Evolutionary conservation across 2,113 vertebrate species (phyloP), one percentile per base, ranked within the genome.

Genomic region (Zosterops japonicus): DNA sequence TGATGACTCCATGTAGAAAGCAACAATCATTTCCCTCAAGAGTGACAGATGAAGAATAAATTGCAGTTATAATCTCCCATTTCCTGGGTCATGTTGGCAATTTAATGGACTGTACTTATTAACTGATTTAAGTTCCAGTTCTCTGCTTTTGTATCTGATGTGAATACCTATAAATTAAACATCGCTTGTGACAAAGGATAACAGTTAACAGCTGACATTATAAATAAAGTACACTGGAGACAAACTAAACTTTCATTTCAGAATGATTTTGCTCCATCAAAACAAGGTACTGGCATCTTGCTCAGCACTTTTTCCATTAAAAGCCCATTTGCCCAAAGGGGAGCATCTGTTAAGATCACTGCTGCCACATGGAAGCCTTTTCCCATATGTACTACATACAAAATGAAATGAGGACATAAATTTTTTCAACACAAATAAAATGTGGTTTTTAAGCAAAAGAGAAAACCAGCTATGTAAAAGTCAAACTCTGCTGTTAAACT

Each of bases 1-100:
- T 92, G 95, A 97, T 96, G 93, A 93, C 41, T 96, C 78, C 84
- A 31, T 68, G 47, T 84, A 78, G 90, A 90, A 95, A 94, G 35
- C 46, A 96, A 49, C 78, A 75, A 25, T 57, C 46, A 44, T 86
- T 85, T 77, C 28, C 36, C 36, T 79, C 39, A 75, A 79, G 60
- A 95, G 56, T 83, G 93, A 78, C 33, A 67, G 41, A 41, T 64
- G 67, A 96, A 80, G 72, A 95, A 95, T 90, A 97, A 70, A 7
- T 47, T 74, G 53, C 75, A 92, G 41, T 65, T 77, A 63, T 78
- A 53, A 59, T 59, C 67, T 90, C 29, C 20, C 8, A 31, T 91
- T 94, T 47, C 84, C 39, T 59, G 56, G 27, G 24, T 80, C 85
- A 83, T n/a, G 29, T 79, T 86, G 87, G 44, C 27, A 81, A 41